Conservation (phyloP, 2,888 invertebrate genomes). For the Piscicola geometra region DNA sequence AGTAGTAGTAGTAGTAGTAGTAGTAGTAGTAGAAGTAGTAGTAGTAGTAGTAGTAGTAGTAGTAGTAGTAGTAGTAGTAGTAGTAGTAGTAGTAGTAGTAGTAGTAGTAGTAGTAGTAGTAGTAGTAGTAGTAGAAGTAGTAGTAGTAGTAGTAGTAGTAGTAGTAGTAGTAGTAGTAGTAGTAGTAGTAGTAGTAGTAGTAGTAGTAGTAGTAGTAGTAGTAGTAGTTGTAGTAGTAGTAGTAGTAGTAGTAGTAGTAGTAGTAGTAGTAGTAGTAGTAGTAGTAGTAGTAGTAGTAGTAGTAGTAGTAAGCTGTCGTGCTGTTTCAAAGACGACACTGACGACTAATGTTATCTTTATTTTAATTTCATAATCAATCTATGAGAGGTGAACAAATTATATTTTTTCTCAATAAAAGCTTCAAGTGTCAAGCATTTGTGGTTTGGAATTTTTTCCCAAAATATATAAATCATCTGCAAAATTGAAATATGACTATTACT, state of each 20-base stretch:
- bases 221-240: constrained; percentile 27
- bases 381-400: too few species aligned
- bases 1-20: constrained; percentile 35
- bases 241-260: constrained; percentile 30
- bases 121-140: constrained; percentile 37
- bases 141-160: constrained; percentile 21
- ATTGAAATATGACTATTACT: too few species aligned
- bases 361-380: too few species aligned
- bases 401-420: too few species aligned
- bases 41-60: constrained; percentile 35
- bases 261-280: constrained; percentile 31
- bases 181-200: constrained; percentile 30
- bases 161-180: constrained; percentile 32
- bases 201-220: constrained; percentile 30
- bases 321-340: too few species aligned
- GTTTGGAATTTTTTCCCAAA: too few species aligned
- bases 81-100: constrained; percentile 38
- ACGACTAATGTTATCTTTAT: too few species aligned
- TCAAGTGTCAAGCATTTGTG: too few species aligned
- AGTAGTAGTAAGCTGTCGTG: not conserved
- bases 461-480: too few species aligned
- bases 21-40: constrained; percentile 33
- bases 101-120: constrained; percentile 36
- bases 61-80: constrained; percentile 35
- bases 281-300: constrained; percentile 28